Conservation (phyloP, 2,797 vertebrate species). For the Coreius guichenoti region DNA sequence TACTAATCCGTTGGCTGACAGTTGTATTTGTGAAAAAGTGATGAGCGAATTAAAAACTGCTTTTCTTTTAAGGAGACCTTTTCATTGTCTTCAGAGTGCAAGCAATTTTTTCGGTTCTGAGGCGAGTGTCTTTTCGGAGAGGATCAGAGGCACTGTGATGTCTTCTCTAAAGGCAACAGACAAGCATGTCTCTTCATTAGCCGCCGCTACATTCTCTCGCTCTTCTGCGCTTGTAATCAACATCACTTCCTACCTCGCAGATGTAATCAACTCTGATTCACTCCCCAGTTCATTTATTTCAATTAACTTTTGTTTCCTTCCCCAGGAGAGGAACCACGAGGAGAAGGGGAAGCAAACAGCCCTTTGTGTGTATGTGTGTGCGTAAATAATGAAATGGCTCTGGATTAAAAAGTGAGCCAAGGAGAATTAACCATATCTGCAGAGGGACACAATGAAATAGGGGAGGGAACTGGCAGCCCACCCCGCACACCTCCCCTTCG, state of each 20-base stretch:
- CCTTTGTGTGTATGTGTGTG: constrained; percentile 35
- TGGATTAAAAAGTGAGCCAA: constrained; percentile 56
- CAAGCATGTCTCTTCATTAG: constrained; percentile 68
- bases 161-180: constrained; percentile 60
- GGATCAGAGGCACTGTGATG: constrained; percentile 38
- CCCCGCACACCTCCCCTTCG: constrained; percentile 27
- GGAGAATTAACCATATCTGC: constrained; percentile 59
- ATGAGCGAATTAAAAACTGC: constrained; percentile 73
- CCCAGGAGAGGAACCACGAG: constrained; percentile 62
- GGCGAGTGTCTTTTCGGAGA: constrained; percentile 6
- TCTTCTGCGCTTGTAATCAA: constrained; percentile 69
- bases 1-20: constrained; percentile 66
- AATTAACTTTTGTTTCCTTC: constrained; percentile 74
- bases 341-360: constrained; percentile 51
- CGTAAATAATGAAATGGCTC: constrained; percentile 62
- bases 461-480: constrained; percentile 53
- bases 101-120: background rate
- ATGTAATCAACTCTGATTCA: constrained; percentile 74
- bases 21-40: constrained; percentile 69
- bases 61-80: constrained; percentile 42
- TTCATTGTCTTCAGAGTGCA: constrained; percentile 4
- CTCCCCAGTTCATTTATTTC: constrained; percentile 76
- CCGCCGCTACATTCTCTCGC: constrained; percentile 35
- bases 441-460: constrained; percentile 55
- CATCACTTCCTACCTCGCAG: constrained; percentile 64